Base-by-base conservation (phyloP, 1,140 invertebrate species). In the Prorops nasuta region DNA sequence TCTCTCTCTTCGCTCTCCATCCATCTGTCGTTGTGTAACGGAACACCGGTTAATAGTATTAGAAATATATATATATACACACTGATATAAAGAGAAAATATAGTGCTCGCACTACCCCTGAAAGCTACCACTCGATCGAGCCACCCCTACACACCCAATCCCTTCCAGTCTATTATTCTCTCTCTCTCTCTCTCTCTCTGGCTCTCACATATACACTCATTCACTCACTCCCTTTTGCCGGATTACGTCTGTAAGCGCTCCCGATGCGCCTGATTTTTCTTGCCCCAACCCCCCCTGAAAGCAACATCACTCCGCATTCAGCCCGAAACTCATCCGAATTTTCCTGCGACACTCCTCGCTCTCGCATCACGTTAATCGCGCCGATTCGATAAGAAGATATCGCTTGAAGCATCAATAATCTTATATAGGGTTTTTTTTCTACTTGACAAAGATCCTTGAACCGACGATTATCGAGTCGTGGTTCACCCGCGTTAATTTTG, bases 1-100 rank as follows among this genome's bases (percentile, higher is more conserved):
- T 61, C 53, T 57, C 46, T 45, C 60, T 42, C 39, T 19, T 54
- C 55, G 10, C 10, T n/a, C n/a, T 53, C 43, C 58, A 64, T 73
- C 67, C 72, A 72, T 71, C 69, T 74, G 72, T 72, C 66, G 61
- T 61, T 57, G 58, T 65, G 71, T 74, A 74, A 74, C 68, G 63
- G 71, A 72, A 73, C 67, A 73, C 72, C 69, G 58, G 47, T 65
- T 74, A 74, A 74, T 72, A 69, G 68, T 64, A 74, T 74, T 74
- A 74, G 71, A 69, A 72, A 58, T 60, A 56, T 63, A 60, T 63
- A 54, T 56, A 71, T 64, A 60, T 61, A 59, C 64, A 55, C 36
- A 31, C 44, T 42, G 38, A 44, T 42, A 42, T 48, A 20, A 15
- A 39, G 31, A n/a, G n/a, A n/a, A n/a, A n/a, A n/a, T n/a, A n/a